These are phyloP conservation scores for Lepidostoma basale DNA, from an alignment of 1,140 invertebrate genomes.

Conservation along the genomic window DNA sequence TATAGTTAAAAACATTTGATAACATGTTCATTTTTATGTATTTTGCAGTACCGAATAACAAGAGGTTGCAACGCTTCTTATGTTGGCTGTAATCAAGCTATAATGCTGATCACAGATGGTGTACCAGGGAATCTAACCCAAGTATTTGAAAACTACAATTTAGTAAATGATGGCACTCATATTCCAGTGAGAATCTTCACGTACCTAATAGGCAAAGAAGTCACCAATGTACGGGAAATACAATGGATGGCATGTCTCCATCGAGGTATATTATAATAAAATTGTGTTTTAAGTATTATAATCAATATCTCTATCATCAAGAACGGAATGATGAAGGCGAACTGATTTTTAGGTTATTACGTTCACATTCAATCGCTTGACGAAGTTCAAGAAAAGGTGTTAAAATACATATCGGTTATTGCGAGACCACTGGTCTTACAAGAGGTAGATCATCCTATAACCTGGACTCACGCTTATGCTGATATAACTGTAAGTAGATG, in stretches of 20 bases:
- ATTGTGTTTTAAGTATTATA: too few relatives aligned
- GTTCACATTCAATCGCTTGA: constrained; percentile 90
- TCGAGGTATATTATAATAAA: constrained; percentile 82
- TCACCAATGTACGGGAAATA: constrained; percentile 89
- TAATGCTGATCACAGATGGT: constrained; percentile 99
- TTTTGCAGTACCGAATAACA: constrained; percentile 62
- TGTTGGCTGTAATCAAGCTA: constrained; percentile 90
- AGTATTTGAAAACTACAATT: constrained; percentile 87
- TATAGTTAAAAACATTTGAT: background rate
- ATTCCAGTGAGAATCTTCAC: constrained; percentile 94
- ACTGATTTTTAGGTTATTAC: constrained; percentile 74
- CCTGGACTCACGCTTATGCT: constrained; percentile 89
- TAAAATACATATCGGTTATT: constrained; percentile 91
- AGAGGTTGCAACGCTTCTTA: constrained; percentile 64
- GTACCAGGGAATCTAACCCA: constrained; percentile 89
- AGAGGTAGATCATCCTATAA: constrained; percentile 74
- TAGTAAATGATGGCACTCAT: constrained; percentile 65
- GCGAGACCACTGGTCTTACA: constrained; percentile 85
- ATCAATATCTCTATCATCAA: too few relatives aligned
- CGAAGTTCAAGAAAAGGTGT: constrained; percentile 91
- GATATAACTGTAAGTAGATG: constrained; percentile 80
- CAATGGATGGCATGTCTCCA: constrained; percentile 96
- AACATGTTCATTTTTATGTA: constrained; percentile 32
- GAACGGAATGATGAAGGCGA: background rate
- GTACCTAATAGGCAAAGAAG: constrained; percentile 95